These are phyloP conservation scores for Acrobasis consociella DNA, from an alignment of 2,888 invertebrate genomes.

Conservation along the genomic window DNA sequence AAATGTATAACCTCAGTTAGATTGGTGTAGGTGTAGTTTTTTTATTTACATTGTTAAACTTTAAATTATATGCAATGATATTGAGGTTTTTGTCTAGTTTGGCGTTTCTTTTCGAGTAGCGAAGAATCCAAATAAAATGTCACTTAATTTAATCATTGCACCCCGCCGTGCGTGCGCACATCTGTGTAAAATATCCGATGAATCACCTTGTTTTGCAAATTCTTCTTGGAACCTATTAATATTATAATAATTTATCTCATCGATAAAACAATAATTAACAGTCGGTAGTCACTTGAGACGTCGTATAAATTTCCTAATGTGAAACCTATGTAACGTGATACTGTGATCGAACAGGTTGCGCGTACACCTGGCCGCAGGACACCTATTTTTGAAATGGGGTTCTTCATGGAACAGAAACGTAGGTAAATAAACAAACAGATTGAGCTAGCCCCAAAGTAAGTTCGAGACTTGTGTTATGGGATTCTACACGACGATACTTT, in stretches of 20 bases:
- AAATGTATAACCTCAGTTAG: no score
- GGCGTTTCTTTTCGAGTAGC: conserved; percentile 40
- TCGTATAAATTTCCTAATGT: conserved; percentile 81
- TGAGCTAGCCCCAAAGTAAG: no score
- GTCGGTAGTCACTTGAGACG: conserved; percentile 76
- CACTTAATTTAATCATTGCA: conserved; percentile 74
- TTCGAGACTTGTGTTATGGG: no score
- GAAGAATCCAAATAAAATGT: conserved; percentile 76
- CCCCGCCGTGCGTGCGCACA: conserved; percentile 64
- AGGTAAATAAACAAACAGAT: no score
- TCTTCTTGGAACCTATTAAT: conserved; percentile 75
- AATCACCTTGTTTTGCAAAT: conserved; percentile 79
- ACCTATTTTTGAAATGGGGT: no score
- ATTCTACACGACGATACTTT: no score
- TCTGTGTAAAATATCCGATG: conserved; percentile 66
- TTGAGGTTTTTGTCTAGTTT: background rate
- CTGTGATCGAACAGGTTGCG: conserved; percentile 64
- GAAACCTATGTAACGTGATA: conserved; percentile 79
- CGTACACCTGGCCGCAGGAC: conserved; percentile 60
- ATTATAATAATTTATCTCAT: conserved; percentile 75
- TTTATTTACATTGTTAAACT: background rate
- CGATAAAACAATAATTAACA: conserved; percentile 79
- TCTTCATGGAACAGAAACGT: no score
- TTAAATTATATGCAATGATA: background rate
- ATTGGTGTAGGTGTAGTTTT: no score